Evolutionary conservation across 2,888 invertebrate species (phyloP), one percentile per base, ranked within the genome.

Genomic region (Melipona beecheii): DNA sequence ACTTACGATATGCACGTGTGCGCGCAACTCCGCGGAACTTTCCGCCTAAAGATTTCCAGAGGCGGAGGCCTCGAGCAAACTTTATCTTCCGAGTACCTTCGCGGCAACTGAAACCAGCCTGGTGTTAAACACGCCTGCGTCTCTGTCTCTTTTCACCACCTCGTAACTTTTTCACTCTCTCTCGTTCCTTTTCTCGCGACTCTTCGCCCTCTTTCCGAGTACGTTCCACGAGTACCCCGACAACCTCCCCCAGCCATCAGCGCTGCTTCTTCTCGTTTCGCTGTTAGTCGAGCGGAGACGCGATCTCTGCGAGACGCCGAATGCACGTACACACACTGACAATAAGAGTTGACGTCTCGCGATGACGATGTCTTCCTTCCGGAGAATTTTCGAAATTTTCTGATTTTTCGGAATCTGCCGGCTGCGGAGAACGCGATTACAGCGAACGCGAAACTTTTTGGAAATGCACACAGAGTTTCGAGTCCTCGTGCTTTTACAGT

Each of bases 11-110:
- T 81, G 81, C 81, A 75, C 82, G 70, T 68, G 81, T 69, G 64
- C 58, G 80, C 52, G 19, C 27, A 81, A 86, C 71, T 78, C 27
- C 24, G 50, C 62, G 60, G 54, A 89, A 87, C 79, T 89, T 87
- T 49, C 71, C 80, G 78, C 80, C 80, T 66, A 82, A 89, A 89
- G 87, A 89, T 88, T 88, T 88, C 86, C 88, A 86, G 78, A 43
- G 43, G 43, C 43, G 89, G 78, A 85, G 84, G 81, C 71, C 72
- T 85, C 76, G 78, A 72, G 85, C 75, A 83, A 89, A 87, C 89
- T 89, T 89, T 89, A 88, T 86, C 83, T 85, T 79, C 81, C 82
- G 56, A 82, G 83, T 87, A 81, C 58, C 79, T 77, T 36, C 52
- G 21, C 62, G 74, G 77, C 83, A 82, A 85, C 84, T 79, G 87